phyloP scores from a whole-genome alignment of 2,113 vertebrate genomes.

The Hirundichthys speculiger region DNA sequence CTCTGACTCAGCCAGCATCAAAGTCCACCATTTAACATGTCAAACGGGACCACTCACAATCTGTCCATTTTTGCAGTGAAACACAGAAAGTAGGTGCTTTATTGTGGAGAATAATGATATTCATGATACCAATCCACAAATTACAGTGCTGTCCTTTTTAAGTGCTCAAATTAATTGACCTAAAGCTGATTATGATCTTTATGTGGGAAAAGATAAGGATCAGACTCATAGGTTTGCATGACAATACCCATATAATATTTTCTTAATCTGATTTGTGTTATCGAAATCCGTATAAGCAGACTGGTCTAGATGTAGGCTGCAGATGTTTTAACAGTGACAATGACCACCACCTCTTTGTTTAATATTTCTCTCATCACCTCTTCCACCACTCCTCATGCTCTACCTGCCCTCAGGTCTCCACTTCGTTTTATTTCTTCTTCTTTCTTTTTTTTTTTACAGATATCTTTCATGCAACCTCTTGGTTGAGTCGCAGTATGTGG shows the following conservation, averaged over 20 bases:
- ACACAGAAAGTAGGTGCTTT: not conserved
- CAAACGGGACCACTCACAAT: constrained; percentile 1
- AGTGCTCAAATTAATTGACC: constrained; percentile 23
- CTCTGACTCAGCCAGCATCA: not conserved
- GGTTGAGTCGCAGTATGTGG: constrained; percentile 10
- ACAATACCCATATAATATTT: constrained; percentile 15
- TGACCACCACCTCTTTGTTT: not conserved
- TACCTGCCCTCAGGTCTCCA: constrained; percentile 54
- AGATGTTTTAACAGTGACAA: not conserved
- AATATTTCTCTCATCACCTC: constrained; percentile 1
- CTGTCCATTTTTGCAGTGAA: not conserved
- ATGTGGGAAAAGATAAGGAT: constrained; percentile 2
- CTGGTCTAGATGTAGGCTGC: constrained; percentile 6
- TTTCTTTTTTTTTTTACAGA: constrained; percentile 29
- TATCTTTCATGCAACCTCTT: constrained; percentile 55
- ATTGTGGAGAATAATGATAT: not conserved
- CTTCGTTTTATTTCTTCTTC: constrained; percentile 37
- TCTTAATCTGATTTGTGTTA: constrained; percentile 31
- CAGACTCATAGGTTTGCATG: constrained; percentile 40
- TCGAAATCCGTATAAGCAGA: not conserved
- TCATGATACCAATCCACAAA: not conserved
- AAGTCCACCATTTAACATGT: constrained; percentile 12
- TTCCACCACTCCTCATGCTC: constrained; percentile 11
- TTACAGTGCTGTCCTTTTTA: not conserved
- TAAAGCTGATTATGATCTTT: constrained; percentile 59